Evolutionary conservation across 2,888 invertebrate species (phyloP).

Genomic region (Tipula unca): DNA sequence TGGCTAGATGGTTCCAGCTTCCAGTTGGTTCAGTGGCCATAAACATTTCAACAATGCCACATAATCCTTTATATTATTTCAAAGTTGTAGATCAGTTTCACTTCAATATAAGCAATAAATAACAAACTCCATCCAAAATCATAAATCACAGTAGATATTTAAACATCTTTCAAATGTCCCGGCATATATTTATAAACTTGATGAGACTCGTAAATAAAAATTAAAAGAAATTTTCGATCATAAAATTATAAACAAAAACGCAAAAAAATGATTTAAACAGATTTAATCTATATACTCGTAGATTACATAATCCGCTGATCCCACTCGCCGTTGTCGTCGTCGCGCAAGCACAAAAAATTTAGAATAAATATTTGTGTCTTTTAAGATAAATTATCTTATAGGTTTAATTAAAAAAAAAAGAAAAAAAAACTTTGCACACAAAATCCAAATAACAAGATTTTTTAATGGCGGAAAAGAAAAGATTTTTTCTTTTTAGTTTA

Average conservation of each 20-base stretch:
- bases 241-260: not conserved
- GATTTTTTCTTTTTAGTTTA: not conserved
- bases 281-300: not conserved
- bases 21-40: no score
- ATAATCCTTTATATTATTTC: no score
- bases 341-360: not conserved
- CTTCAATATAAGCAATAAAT: no score
- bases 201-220: not conserved
- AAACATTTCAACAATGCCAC: no score
- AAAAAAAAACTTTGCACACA: not conserved
- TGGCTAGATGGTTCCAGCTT: no score
- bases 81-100: no score
- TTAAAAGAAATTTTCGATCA: not conserved
- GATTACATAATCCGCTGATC: not conserved
- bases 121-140: no score
- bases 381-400: not conserved
- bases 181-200: not conserved
- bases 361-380: not conserved
- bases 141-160: no score
- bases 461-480: not conserved
- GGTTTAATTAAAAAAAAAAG: not conserved
- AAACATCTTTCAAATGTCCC: not conserved
- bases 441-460: not conserved
- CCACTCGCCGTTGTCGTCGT: not conserved
- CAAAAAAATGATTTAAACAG: not conserved